Conservation (phyloP, 2,888 invertebrate genomes). For the Drosophila fulvimacula region DNA sequence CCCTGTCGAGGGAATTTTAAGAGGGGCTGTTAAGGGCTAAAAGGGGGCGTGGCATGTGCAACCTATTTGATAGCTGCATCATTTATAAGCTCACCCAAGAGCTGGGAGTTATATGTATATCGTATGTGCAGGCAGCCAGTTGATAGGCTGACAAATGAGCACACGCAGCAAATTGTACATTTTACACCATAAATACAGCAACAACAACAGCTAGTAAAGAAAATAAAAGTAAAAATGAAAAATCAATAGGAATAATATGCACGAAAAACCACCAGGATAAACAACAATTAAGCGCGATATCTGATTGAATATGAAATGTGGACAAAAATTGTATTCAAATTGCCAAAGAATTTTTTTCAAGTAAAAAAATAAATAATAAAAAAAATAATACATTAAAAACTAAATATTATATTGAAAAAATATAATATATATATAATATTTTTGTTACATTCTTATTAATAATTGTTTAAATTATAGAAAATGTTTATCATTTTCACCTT, state of each 20-base stretch:
- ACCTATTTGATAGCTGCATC: slow-evolving; percentile 17
- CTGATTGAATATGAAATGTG: background rate
- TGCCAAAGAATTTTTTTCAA: background rate
- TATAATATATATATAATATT: background rate
- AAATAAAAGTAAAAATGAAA: slow-evolving; percentile 24
- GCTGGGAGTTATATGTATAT: background rate
- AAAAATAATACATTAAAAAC: background rate
- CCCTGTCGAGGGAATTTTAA: slow-evolving; percentile 1
- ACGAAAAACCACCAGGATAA: background rate
- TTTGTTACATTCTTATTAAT: too few species aligned
- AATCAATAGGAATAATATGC: slow-evolving; percentile 40
- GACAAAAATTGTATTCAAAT: background rate
- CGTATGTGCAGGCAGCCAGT: background rate
- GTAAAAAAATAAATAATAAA: background rate
- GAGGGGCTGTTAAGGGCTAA: background rate
- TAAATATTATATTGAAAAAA: too few species aligned
- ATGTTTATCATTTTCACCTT: background rate
- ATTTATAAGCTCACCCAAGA: slow-evolving; percentile 25
- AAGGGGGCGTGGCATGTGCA: background rate
- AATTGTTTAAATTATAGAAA: too few species aligned
- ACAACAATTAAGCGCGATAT: background rate
- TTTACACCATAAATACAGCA: slow-evolving; percentile 5
- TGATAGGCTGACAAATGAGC: slow-evolving; percentile 9
- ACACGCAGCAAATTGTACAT: slow-evolving; percentile 19
- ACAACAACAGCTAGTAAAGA: background rate